Base-by-base conservation (phyloP, 2,113 vertebrate genomes). In the Tetrax tetrax region DNA sequence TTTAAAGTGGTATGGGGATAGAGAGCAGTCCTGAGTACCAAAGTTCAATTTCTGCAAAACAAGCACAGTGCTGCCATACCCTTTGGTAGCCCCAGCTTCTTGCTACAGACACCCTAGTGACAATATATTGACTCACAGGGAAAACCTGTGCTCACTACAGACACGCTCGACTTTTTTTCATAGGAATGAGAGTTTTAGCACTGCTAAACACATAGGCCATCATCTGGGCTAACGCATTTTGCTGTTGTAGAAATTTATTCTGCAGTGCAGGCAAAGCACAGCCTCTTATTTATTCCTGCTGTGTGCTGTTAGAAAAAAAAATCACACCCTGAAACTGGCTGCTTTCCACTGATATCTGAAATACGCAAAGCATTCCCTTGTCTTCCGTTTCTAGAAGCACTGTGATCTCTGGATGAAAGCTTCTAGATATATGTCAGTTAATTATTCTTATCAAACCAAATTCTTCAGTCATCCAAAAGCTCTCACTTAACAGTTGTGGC, bases 321-420 rank as follows among this genome's bases (percentile, higher is more conserved):
- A 64, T 25, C 77, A 28, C 69, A 56, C 64, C 48, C 38, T 12
- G 7, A 63, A 87, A 56, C 2, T 87, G n/a, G 10, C 71, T 72
- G 54, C 50, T 80, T 87, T 94, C 89, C 57, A 37, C 33, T 41
- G 17, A 31, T 57, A 17, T 75, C 77, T 90, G 77, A 83, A 87
- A 81, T 12, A 84, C 48, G 22, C 45, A 60, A 94, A 90, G 56
- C 45, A 47, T 89, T 93, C 45, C 48, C 23, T 71, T 57, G 35
- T 61, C n/a, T 68, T 83, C 51, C 6, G 0, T 93, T 91, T 78
- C 71, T 66, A 87, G 90, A 43, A 92, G 56, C 24, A 75, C 47
- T 90, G 37, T 82, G 57, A 90, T 88, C 70, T 85, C 83, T 87
- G 64, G 65, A 78, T 90, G 69, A 94, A 88, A 87, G 76, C 43